Base-by-base conservation (phyloP, 2,113 vertebrate genomes). In the Mastomys natalensis region DNA sequence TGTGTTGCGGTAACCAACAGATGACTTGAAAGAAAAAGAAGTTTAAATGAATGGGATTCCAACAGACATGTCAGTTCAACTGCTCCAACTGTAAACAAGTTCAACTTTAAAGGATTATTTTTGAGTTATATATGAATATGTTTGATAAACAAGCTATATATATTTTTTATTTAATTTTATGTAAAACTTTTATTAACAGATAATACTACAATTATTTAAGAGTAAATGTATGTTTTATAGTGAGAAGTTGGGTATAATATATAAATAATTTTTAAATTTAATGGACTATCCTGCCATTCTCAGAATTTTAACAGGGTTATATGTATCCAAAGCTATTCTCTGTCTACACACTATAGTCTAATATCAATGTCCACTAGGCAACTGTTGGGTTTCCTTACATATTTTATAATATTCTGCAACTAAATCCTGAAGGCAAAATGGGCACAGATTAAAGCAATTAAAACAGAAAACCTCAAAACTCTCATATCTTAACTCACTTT, bases 1-100 rank as follows among this genome's bases (percentile, higher is more conserved):
- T 99, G 99, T 80, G 99, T 99, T n/a, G 99, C 99, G 72, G 99
- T 99, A 96, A 99, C 99, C 95, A 99, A 95, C 90, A 99, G 98
- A 96, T 99, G 99, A 97, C 99, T 99, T 96, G 55, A 97, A 89
- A 81, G 66, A 91, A 96, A 78, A 94, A 68, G 43, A 84, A 58
- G 66, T 68, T 95, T 80, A 94, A 97, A 40, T 58, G 87, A 62
- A 95, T 73, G 8, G 13, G 89, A 58, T 88, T 73, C 55, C 90
- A 82, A 92, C 29, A 68, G 43, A 89, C 5, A 90, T 45, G 13
- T 76, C 87, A 78, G 5, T 73, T 96, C 31, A 95, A 55, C 16
- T 94, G 12, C 31, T 22, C 76, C 58, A 82, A 70, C 77, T 86
- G 74, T 87, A 66, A 93, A 94, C 94, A 37, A 22, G 51, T 40